Evolutionary conservation across 2,888 invertebrate genomes (phyloP), one percentile per base, ranked within the genome.

Genomic region (Drosophila antonietae): DNA sequence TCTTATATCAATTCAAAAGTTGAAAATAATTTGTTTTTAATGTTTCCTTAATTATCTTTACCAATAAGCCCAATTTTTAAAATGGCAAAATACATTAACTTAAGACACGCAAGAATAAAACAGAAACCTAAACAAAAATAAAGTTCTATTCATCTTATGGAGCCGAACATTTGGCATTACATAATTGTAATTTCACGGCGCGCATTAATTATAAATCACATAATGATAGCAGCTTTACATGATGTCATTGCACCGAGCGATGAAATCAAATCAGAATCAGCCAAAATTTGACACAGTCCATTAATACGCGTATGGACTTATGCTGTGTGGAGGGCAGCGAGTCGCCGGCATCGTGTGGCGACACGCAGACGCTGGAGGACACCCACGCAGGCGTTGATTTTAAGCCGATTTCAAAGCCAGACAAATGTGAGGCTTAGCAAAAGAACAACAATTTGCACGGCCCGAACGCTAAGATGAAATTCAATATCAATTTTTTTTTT

Each of bases 321-420:
- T 78, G 66, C 67, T 46, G 63, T 37, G 64, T 70, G 33, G 39
- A 18, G 53, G 23, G 39, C 33, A 53, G 53, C 59, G 49, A 43
- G 62, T 61, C 44, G 59, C 35, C 46, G 64, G 58, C 62, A 43
- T 55, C 53, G 56, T 57, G 55, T 57, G 72, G 75, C 68, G 74
- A 74, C 64, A 64, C 58, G 35, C 56, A 41, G 46, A 64, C 57
- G 55, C 46, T 47, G 68, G 53, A 62, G 87, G 69, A 89, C 89
- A 89, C 86, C 86, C 86, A 87, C 86, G 89, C 80, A 73, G 86
- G 81, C 87, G 88, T 87, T 87, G 86, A 87, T 81, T 87, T 88
- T 88, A 88, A 88, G 88, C 86, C 83, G 88, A 83, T 85, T 85
- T 80, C 83, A 86, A 84, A 84, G 85, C 81, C 87, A 83, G 89